Evolutionary conservation across 2,797 vertebrate species (phyloP), one percentile per base, ranked within the genome.

Genomic region (Tragelaphus oryx): DNA sequence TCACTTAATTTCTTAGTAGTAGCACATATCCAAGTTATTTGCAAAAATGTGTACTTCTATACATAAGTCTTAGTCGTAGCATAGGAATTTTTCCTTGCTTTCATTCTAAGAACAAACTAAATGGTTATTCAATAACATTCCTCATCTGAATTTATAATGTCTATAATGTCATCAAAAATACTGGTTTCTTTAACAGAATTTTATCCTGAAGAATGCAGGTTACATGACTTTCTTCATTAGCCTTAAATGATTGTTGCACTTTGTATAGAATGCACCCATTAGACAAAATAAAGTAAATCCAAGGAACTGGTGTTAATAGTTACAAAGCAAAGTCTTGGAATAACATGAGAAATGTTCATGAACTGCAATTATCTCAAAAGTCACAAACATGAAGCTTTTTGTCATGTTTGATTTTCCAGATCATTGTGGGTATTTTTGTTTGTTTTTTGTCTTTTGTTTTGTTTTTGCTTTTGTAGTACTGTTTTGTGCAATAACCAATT

Each of bases 401-500:
- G 48, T 76, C 65, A 80, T 9, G 20, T 91, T 57, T 79, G 44
- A 89, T 87, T 94, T 88, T 93, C 30, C 44, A 83, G 37, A 92
- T 87, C 80, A 68, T 20, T 71, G 26, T 12, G 5, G 8, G 7
- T 60, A 33, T 33, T 57, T 44, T 55, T 55, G 44, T 62, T 93
- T 28, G 87, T 16, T 57, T 74, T 59, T 54, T 80, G 12, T 52
- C n/a, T 59, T 59, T n/a, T n/a, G 14, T 52, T 28, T 80, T 33
- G n/a, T 28, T 54, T 86, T 80, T 83, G 30, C 33, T 33, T 81
- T 28, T 78, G 22, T 87, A 55, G 9, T 93, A 24, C 75, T 83
- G 26, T 26, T 24, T 97, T 97, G 92, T 85, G 89, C 91, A 96
- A 18, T 97, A 95, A 97, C 91, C 71, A 94, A 65, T 97, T 98